Percentiles rank a stretch among this genome's conserved stretches.
phyloP scores from a whole-genome alignment of 2,888 invertebrate species.

The Allolobophora icterica region DNA sequence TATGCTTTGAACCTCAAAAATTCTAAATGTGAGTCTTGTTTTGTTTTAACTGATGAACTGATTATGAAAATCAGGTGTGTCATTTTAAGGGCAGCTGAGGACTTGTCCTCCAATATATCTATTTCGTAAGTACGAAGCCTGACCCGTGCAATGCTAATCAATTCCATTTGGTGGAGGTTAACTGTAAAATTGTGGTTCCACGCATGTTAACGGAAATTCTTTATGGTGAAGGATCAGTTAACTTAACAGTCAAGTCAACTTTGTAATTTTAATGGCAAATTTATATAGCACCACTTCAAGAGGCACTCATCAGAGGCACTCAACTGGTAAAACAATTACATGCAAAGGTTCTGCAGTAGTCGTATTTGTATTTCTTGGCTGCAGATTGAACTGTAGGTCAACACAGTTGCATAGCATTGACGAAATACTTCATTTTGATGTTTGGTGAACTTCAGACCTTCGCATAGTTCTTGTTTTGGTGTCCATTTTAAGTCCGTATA shows the following conservation, averaged over 20 bases:
- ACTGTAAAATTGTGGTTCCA: not conserved
- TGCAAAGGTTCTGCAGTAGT: not conserved
- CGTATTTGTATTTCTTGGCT: too few species aligned
- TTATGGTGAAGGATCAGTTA: not conserved
- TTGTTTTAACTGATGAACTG: not conserved
- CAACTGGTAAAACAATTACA: too few species aligned
- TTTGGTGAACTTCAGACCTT: not conserved
- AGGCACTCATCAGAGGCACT: too few species aligned
- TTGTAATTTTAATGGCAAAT: too few species aligned
- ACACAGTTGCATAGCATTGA: not conserved
- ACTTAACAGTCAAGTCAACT: not conserved
- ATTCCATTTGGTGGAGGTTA: constrained; percentile 1
- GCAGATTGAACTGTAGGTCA: not conserved
- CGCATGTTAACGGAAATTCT: not conserved
- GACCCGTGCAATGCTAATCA: not conserved
- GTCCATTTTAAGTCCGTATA: not conserved
- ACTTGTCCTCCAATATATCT: too few species aligned
- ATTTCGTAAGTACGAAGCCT: constrained; percentile 7
- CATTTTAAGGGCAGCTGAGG: not conserved
- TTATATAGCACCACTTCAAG: too few species aligned
- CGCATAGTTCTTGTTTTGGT: not conserved
- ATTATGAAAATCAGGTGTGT: not conserved
- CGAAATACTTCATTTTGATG: not conserved
- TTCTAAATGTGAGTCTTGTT: not conserved
- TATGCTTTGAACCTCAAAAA: not conserved